Base-by-base conservation (phyloP, 1,140 invertebrate species). In the Neuroterus valhalla region DNA sequence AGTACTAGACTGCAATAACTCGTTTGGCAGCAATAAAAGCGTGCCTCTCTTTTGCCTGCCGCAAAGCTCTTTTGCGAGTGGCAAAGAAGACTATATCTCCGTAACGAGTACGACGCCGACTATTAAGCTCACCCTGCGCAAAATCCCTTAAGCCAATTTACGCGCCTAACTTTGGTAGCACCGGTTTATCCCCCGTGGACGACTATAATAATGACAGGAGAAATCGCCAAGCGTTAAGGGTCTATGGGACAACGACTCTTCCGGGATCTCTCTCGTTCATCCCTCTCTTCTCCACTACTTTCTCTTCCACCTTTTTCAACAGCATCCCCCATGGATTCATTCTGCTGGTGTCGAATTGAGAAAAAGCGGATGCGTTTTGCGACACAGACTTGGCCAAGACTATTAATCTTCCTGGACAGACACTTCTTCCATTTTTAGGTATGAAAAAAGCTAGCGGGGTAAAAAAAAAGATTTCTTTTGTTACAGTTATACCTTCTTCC, bases 61-160 rank as follows among this genome's bases (percentile, higher is more conserved):
- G 31, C 31, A 38, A 38, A 38, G 23, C 26, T 46, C 71, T 68
- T 66, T 71, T 45, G 55, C 55, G 17, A 71, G 71, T 46, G 31
- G n/a, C 48, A 68, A 71, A 72, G 55, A 67, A 72, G 71, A 77
- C 50, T 31, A 50, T 23, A 15, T 70, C 67, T 67, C 74, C 46
- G 68, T 72, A 67, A 72, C 71, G 42, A 46, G 76, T 67, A 79
- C 72, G 78, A 83, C 78, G 75, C 67, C 66, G 72, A 71, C 79
- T 77, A 84, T 84, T 84, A 84, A 84, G 82, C 83, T 82, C 75
- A 62, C 46, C 78, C 75, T 72, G 71, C 76, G 68, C 68, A 76
- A 85, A 86, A 86, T 86, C 84, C 82, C 76, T 86, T 86, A 86
- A 86, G 83, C 84, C 85, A 86, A 86, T 86, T 86, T 86, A 85